Percentiles rank a stretch among this genome's conserved stretches.
Conservation (phyloP, 1,140 invertebrate genomes). For the Camponotus pennsylvanicus region DNA sequence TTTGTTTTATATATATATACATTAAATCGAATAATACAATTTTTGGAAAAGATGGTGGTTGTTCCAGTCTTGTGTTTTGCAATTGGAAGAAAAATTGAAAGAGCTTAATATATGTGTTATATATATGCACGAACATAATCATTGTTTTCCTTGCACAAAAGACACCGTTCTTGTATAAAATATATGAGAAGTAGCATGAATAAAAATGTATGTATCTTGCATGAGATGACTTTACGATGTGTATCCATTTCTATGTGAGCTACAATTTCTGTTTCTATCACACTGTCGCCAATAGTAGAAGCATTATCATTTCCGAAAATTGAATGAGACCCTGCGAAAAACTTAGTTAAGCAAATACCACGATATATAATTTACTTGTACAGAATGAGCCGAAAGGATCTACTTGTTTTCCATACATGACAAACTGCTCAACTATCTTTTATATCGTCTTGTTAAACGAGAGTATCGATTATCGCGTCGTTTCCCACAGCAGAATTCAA, state of each 20-base stretch:
- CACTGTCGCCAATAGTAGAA: constrained; percentile 25
- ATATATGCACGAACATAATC: constrained; percentile 24
- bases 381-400: neutral
- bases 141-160: neutral
- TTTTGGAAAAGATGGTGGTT: neutral
- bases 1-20: neutral
- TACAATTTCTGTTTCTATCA: constrained; percentile 36
- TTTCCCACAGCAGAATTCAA: constrained; percentile 1
- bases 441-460: constrained; percentile 28
- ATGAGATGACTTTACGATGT: constrained; percentile 30
- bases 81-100: neutral
- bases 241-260: neutral
- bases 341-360: constrained; percentile 21
- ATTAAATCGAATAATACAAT: neutral
- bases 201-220: constrained; percentile 34
- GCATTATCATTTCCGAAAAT: constrained; percentile 4
- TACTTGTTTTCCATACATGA: neutral
- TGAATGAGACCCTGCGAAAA: constrained; percentile 25
- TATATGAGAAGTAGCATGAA: constrained; percentile 30
- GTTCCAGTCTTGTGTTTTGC: neutral
- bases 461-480: neutral
- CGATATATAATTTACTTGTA: constrained; percentile 7
- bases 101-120: constrained; percentile 8
- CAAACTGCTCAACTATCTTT: constrained; percentile 58
- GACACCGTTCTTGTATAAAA: neutral